phyloP scores from a whole-genome alignment of 2,888 invertebrate genomes.

The Agrochola macilenta region DNA sequence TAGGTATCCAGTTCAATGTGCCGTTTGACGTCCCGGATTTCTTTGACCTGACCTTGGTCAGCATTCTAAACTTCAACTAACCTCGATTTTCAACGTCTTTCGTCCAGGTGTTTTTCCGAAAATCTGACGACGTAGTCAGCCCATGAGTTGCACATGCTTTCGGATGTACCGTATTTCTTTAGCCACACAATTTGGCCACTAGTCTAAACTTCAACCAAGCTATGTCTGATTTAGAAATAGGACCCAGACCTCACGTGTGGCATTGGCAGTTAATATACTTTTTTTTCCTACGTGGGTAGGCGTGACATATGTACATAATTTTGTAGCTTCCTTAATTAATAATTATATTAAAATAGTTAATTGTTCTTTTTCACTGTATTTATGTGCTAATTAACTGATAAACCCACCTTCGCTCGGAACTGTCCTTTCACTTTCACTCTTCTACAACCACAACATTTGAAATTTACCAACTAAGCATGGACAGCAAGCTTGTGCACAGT shows the following conservation, averaged over 20 bases:
- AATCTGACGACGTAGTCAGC: not conserved
- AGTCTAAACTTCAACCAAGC: not conserved
- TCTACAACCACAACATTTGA: no score
- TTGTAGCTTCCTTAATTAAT: no score
- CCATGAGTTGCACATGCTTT: not conserved
- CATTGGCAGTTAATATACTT: slow-evolving; percentile 10
- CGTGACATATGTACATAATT: no score
- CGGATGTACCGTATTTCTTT: not conserved
- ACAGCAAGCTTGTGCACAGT: no score
- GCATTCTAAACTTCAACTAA: not conserved
- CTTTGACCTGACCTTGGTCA: not conserved
- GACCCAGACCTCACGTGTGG: not conserved
- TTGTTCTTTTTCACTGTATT: no score
- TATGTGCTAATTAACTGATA: no score
- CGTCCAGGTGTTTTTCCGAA: not conserved
- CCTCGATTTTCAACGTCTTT: not conserved
- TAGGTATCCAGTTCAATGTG: not conserved
- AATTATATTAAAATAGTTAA: no score
- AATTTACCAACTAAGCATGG: no score
- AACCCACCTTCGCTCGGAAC: no score
- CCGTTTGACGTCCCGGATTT: no score
- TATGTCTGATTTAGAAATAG: slow-evolving; percentile 2
- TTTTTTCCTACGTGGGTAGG: no score
- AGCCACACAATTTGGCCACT: not conserved
- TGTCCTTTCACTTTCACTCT: no score